Evolutionary conservation across 2,888 invertebrate genomes (phyloP).

Genomic region (Catocala fraxini): DNA sequence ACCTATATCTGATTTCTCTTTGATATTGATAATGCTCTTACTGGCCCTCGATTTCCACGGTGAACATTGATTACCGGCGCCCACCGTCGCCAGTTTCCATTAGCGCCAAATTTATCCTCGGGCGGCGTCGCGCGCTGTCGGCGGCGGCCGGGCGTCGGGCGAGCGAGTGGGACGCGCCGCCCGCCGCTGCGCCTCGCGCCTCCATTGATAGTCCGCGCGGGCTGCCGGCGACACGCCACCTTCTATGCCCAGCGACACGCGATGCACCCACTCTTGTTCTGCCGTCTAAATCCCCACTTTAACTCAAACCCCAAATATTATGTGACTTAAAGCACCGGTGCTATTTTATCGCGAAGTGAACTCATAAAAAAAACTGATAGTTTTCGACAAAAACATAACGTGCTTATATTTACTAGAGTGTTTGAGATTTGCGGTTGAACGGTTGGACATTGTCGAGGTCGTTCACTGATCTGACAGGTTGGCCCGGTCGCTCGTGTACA

Average conservation of each 20-base stretch:
- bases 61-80: slow-evolving; percentile 84
- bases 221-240: slow-evolving; percentile 76
- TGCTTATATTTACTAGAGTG: slow-evolving; percentile 64
- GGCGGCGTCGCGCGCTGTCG: slow-evolving; percentile 76
- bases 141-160: slow-evolving; percentile 58
- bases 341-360: slow-evolving; percentile 57
- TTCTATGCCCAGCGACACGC: slow-evolving; percentile 66
- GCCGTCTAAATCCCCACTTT: slow-evolving; percentile 60
- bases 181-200: slow-evolving; percentile 63
- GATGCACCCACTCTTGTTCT: slow-evolving; percentile 63
- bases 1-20: slow-evolving; percentile 41
- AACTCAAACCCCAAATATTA: slow-evolving; percentile 65
- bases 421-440: slow-evolving; percentile 62
- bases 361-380: slow-evolving; percentile 31
- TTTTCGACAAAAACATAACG: slow-evolving; percentile 54
- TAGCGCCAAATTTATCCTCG: slow-evolving; percentile 87
- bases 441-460: slow-evolving; percentile 78
- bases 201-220: slow-evolving; percentile 83
- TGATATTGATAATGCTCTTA: slow-evolving; percentile 64
- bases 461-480: slow-evolving; percentile 82
- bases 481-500: slow-evolving; percentile 62
- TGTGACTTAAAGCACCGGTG: slow-evolving; percentile 65
- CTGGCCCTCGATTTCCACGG: slow-evolving; percentile 75
- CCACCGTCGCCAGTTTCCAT: slow-evolving; percentile 79
- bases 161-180: slow-evolving; percentile 70